Base-by-base conservation (phyloP, 2,888 invertebrate genomes). In the Nowickia ferox region DNA sequence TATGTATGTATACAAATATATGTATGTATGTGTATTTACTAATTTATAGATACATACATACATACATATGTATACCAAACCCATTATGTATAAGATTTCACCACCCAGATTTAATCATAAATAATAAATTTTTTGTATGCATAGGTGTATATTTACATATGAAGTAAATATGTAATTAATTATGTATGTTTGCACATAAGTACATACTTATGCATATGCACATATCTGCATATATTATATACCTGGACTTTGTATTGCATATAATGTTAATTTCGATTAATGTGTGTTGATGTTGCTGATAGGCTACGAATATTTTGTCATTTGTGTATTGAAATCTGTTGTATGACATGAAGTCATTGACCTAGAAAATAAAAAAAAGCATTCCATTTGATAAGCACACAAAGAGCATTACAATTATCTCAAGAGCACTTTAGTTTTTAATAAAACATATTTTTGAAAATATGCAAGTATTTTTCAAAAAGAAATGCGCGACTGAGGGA, bases 331-430 rank as follows among this genome's bases (percentile, higher is more conserved):
- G 53, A n/a, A 15, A 15, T 48, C 1, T 51, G 1, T 42, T 17
- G 13, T 69, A 17, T 9, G 10, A 42, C 4, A 53, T 38, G 8
- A 10, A 61, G 61, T 74, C 61, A 74, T 63, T 74, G 61, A 74
- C 40, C 74, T 38, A 40, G n/a, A 40, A 40, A n/a, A n/a, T n/a
- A n/a, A n/a, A 55, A 19, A 22, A 42, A 48, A 51, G 9, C 9
- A 9, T 38, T 13, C 2, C 15, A 30, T 10, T 57, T 57, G 4
- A 13, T 30, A 17, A 51, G 3, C 8, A 51, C 8, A 51, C 2
- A 9, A 15, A 30, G 9, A 1, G 17, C 55, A 55, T 6, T 13
- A 5, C 19, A 13, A 22, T 4, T 55, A 22, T 9, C 11, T 2
- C 2, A 30, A 30, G 2, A 4, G 4, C 2, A 30, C 30, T 0